These are phyloP conservation scores for Gastrophysa polygoni DNA, from an alignment of 2,888 invertebrate species.

Conservation along the genomic window DNA sequence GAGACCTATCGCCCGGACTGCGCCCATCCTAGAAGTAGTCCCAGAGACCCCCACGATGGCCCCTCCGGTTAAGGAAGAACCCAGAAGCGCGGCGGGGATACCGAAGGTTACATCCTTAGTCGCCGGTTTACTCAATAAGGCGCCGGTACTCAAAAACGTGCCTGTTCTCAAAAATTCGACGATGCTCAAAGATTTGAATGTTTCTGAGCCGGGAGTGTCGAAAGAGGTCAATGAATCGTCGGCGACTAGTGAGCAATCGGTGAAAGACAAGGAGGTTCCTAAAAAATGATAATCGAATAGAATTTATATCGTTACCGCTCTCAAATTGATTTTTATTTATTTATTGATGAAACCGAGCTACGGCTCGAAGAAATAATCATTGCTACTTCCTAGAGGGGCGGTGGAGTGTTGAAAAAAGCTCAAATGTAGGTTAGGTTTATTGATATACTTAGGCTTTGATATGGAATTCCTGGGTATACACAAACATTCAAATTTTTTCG, in stretches of 20 bases:
- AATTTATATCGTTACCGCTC: slow-evolving; percentile 20
- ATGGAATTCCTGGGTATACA: slow-evolving; percentile 9
- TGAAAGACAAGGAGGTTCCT: neutral
- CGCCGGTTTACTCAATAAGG: neutral
- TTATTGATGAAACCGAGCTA: slow-evolving; percentile 27
- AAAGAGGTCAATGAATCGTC: neutral
- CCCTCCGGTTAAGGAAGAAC: neutral
- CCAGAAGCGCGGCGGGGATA: neutral
- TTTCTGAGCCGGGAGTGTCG: neutral
- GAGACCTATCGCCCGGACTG: slow-evolving; percentile 26
- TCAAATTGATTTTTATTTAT: slow-evolving; percentile 31
- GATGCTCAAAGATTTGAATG: neutral
- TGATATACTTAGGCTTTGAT: slow-evolving; percentile 10
- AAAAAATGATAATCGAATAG: slow-evolving; percentile 29
- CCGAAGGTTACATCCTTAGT: neutral
- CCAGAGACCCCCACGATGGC: slow-evolving; percentile 4
- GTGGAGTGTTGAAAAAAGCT: slow-evolving; percentile 22
- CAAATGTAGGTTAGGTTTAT: slow-evolving; percentile 25
- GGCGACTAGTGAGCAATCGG: neutral
- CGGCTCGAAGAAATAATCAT: slow-evolving; percentile 14
- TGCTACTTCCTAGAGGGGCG: slow-evolving; percentile 5
- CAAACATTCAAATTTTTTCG: neutral
- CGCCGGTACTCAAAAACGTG: too few relatives aligned
- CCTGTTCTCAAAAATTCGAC: too few relatives aligned
- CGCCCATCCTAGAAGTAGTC: slow-evolving; percentile 17